Percentiles rank a stretch among this genome's conserved stretches.
Evolutionary conservation across 2,888 invertebrate species (phyloP).

Genomic region (Drosophila limbata): DNA sequence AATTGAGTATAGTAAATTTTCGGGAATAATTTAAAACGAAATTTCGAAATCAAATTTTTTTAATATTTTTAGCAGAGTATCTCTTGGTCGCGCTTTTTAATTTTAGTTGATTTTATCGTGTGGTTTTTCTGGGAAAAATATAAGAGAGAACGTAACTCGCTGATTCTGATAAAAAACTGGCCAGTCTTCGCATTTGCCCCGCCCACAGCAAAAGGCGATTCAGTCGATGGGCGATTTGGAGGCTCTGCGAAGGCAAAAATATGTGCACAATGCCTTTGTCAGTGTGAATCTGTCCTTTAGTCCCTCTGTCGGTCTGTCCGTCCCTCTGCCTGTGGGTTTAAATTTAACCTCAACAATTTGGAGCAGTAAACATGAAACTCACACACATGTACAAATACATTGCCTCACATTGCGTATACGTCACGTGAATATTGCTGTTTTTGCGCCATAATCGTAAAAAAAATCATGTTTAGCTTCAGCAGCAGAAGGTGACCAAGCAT

Average conservation of each 20-base stretch:
- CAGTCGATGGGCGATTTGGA: conserved; percentile 1
- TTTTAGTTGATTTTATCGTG: no score
- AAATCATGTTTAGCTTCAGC: conserved; percentile 31
- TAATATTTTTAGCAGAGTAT: background rate
- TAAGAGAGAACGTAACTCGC: conserved; percentile 17
- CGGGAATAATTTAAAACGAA: background rate
- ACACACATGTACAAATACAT: conserved; percentile 12
- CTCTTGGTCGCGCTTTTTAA: no score
- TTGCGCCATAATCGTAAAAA: conserved; percentile 63
- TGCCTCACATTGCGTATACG: conserved; percentile 36
- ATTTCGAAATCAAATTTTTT: background rate
- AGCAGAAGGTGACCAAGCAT: conserved; percentile 48
- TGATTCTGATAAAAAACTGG: conserved; percentile 32
- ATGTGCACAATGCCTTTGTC: conserved; percentile 48
- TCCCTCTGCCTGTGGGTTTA: conserved; percentile 29
- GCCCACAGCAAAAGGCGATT: conserved; percentile 9
- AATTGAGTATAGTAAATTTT: background rate
- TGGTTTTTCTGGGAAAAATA: background rate
- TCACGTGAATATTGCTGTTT: conserved; percentile 37
- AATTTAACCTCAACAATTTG: conserved; percentile 67
- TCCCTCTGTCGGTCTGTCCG: background rate
- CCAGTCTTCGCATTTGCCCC: background rate
- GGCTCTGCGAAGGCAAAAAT: conserved; percentile 25
- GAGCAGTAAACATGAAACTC: conserved; percentile 44
- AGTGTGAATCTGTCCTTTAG: background rate